Evolutionary conservation across 2,113 vertebrate genomes (phyloP), one percentile per base, ranked within the genome.

Genomic region (Corythaeola cristata): DNA sequence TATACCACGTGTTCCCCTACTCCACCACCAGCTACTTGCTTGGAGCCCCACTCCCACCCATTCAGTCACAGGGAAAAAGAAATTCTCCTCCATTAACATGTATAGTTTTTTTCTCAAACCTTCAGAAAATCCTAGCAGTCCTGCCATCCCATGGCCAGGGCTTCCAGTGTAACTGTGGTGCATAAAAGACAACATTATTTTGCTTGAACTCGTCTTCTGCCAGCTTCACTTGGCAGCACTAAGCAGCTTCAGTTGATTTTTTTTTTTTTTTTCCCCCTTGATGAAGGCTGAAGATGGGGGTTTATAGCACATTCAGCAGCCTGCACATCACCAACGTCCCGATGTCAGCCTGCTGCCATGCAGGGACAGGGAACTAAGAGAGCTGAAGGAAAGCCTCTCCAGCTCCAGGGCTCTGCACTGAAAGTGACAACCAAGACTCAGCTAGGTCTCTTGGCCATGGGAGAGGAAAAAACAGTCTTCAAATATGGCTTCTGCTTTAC

Each of bases 31-130:
- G 8, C 32, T 26, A 2, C 13, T 8, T 15, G 20, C 67, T 52
- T 5, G 20, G 37, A 77, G 28, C 20, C 6, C 16, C 32, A 12
- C 27, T 26, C 27, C 15, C 12, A 24, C 12, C 7, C 41, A 3
- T 14, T 35, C 45, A 62, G 39, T 55, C 41, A 39, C 7, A 20
- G 4, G 10, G 18, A 59, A 58, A n/a, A 69, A 71, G 8, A 50
- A 35, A 47, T 33, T 41, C 1, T 53, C 22, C 41, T 37, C 39
- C 3, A 3, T 32, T 50, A 30, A 67, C 0, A 0, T 7, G 8
- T 27, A 11, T 6, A 16, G 3, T 37, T 35, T 58, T 44, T 68
- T 89, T 22, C 19, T 56, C 64, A 66, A 66, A 23, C 30, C 30
- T 72, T 66, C 39, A 33, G 35, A 52, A 71, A 75, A 75, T 12